Evolutionary conservation across 2,797 vertebrate genomes (phyloP), one percentile per base, ranked within the genome.

Genomic region (Neosalanx taihuensis): DNA sequence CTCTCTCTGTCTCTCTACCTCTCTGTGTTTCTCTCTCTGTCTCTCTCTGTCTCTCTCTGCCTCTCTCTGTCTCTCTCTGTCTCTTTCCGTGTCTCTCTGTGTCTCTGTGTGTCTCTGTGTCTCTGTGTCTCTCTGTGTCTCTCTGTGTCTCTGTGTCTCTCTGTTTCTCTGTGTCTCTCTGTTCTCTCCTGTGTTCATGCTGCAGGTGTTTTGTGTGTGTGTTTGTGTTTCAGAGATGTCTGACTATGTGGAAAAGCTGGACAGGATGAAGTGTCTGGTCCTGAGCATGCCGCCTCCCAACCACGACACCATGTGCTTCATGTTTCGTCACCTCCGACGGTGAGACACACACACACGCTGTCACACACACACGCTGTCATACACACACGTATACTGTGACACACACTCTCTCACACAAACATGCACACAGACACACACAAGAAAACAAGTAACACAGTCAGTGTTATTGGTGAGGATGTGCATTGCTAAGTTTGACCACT

Each of bases 251-350:
- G 93, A 96, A 56, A 92, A 91, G 84, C 90, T 95, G 72, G 88
- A 93, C 62, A 90, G 90, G 41, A 73, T 96, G 79, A 92, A 92
- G 74, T 89, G 89, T 76, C 88, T 96, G 83, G 86, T 96, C 74
- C 84, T 87, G 23, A 92, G 78, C 71, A 91, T 97, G 87, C 94
- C 95, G 10, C 89, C 90, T 4, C 78, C 92, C 1, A 96, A 96
- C 89, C 91, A 86, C 0, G 87, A 95, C 86, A 96, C 95, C 1
- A 89, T 96, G 82, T 84, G 75, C 78, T 94, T 93, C 85, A 93
- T 96, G 72, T 90, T 94, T 76, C 89, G 80, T n/a, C 96, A 97
- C 77, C 92, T 97, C 69, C 92, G 83, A 90, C 93, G 93, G 96
- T 96, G 83, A 56, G 15, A 18, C 33, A 23, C 12, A 15, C 20